phyloP scores from a whole-genome alignment of 2,888 invertebrate genomes.

The Amaurobius ferox region DNA sequence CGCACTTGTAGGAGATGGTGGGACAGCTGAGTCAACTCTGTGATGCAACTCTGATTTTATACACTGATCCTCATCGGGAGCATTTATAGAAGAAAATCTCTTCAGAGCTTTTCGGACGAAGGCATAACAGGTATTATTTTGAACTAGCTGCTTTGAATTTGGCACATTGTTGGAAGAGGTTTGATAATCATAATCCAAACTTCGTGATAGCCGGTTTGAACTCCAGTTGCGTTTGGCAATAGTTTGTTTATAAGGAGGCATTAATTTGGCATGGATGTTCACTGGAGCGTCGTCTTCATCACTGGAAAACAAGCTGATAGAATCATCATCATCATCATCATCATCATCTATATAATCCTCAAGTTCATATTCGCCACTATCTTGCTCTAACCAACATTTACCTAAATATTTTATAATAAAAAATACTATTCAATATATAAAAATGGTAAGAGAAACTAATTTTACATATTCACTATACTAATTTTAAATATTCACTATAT shows the following conservation, averaged over 20 bases:
- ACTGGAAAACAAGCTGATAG: conserved; percentile 35
- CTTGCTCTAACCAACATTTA: conserved; percentile 15
- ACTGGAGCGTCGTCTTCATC: conserved; percentile 34
- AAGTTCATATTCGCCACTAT: conserved; percentile 16
- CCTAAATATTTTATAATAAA: no score
- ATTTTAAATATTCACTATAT: no score
- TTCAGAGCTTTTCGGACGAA: conserved; percentile 91
- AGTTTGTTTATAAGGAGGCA: background rate
- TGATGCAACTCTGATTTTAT: background rate
- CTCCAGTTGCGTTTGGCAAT: background rate
- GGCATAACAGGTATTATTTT: conserved; percentile 95
- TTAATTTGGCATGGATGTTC: background rate
- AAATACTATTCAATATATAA: no score
- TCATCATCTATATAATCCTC: background rate
- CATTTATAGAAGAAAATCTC: conserved; percentile 71
- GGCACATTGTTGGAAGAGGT: conserved; percentile 78
- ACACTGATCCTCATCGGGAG: background rate
- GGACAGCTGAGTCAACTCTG: conserved; percentile 4
- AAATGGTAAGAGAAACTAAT: no score
- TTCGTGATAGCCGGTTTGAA: background rate
- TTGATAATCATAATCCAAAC: conserved; percentile 24
- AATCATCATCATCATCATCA: conserved; percentile 37
- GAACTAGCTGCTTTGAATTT: conserved; percentile 92
- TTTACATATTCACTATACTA: no score
- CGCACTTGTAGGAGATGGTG: background rate